A percentile compares a stretch with the other conserved stretches of the same genome.
These are phyloP conservation scores for Rhynchonycteris naso DNA, from an alignment of 2,797 vertebrate species.

Conservation along the genomic window DNA sequence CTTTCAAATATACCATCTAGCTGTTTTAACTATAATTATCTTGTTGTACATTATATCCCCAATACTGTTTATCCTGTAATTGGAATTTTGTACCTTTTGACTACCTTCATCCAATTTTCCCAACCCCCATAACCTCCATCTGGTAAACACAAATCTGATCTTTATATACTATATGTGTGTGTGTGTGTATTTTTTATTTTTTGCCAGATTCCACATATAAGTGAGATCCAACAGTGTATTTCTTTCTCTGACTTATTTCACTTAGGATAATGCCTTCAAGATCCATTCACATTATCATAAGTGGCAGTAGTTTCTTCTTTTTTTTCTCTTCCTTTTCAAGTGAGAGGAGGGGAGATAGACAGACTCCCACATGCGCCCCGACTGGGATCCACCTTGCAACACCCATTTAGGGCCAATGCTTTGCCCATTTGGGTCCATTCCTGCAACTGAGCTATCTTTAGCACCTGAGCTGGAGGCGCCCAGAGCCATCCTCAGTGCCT, in stretches of 20 bases:
- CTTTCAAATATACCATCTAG: neutral
- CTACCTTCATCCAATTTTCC: neutral
- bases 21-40: neutral
- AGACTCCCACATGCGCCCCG: no score
- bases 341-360: no score
- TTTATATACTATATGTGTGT: neutral
- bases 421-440: no score
- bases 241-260: constrained; percentile 4
- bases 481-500: no score
- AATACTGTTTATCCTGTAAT: neutral
- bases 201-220: neutral
- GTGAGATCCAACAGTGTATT: neutral
- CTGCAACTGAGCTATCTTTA: no score
- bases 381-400: no score
- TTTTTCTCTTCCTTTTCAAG: neutral
- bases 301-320: neutral
- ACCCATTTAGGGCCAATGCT: no score
- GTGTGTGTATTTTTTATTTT: no score
- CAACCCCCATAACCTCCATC: neutral
- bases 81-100: neutral
- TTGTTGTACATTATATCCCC: neutral
- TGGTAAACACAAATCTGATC: neutral
- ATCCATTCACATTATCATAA: neutral
- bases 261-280: neutral
- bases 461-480: no score